These are phyloP conservation scores for Dryobota labecula DNA, from an alignment of 2,888 invertebrate species.

Conservation along the genomic window DNA sequence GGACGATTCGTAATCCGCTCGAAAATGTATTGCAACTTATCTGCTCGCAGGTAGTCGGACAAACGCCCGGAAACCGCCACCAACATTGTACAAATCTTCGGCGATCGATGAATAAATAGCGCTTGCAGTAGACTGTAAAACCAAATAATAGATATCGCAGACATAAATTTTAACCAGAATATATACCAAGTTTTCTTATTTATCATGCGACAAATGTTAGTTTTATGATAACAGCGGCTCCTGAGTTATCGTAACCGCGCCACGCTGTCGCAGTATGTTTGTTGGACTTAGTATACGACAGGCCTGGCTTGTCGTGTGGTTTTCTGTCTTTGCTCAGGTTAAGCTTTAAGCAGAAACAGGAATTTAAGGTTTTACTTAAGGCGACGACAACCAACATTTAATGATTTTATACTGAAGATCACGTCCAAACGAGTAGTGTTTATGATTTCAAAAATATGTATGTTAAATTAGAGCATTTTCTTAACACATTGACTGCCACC, in stretches of 20 bases:
- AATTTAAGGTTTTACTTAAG: background rate
- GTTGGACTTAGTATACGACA: constrained; percentile 32
- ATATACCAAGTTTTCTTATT: constrained; percentile 48
- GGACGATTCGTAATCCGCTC: constrained; percentile 84
- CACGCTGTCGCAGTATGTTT: constrained; percentile 17
- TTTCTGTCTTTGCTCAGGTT: background rate
- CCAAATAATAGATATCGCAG: constrained; percentile 55
- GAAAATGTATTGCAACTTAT: constrained; percentile 76
- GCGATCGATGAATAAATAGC: constrained; percentile 52
- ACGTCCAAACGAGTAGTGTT: no score
- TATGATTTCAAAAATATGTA: no score
- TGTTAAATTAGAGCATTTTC: no score
- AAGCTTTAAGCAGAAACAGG: constrained; percentile 1
- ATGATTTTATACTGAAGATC: no score
- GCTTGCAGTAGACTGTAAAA: constrained; percentile 46
- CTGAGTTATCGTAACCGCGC: constrained; percentile 43
- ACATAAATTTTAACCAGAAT: constrained; percentile 39
- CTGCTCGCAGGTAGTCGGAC: constrained; percentile 71
- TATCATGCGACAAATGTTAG: constrained; percentile 52
- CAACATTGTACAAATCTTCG: constrained; percentile 64
- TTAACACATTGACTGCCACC: no score
- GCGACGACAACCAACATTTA: no score
- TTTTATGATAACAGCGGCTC: constrained; percentile 53
- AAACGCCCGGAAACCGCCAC: constrained; percentile 57
- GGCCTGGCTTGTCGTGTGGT: constrained; percentile 6